Evolutionary conservation across 2,797 vertebrate species (phyloP), one percentile per base, ranked within the genome.

Genomic region (Steatocranus sp.): DNA sequence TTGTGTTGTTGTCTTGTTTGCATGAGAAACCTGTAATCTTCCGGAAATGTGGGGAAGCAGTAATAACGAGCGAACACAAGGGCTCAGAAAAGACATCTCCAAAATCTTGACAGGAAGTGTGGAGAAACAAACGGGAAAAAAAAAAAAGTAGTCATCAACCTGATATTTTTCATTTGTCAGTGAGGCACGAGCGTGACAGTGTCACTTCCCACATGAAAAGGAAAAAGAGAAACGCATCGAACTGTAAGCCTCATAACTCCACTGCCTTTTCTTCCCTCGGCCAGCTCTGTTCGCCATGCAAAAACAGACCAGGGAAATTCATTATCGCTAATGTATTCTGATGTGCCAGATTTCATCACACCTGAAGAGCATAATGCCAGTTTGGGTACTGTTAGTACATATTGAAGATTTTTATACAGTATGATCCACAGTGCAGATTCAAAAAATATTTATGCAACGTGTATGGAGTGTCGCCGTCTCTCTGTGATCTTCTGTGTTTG

Each of bases 161-260:
- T 83, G 75, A 56, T 79, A 86, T 85, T 86, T 90, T 86, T 83
- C 86, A 91, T 92, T 90, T 91, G 87, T 92, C 91, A 91, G 87
- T n/a, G 80, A 89, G 91, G 84, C 90, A 76, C 32, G 18, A 83
- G 90, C 81, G 54, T 90, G 91, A 91, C 86, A 48, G 51, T 61
- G 11, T 76, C 7, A 30, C 80, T 81, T 70, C 53, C 68, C 58
- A 51, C 79, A 73, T 78, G 82, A 80, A 88, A 76, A 80, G 36
- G 63, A 20, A 38, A 77, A 86, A 90, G 48, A 32, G 43, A 76
- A 86, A 86, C 18, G 61, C 61, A 54, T 73, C 56, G 27, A 80
- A 79, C 43, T 25, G 58, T 80, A 14, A 80, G 81, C 73, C 34
- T 53, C 49, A 81, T 79, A 87, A 78, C 78, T 81, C 56, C 3